phyloP scores from a whole-genome alignment of 2,888 invertebrate species.

The Nomada ferruginata region DNA sequence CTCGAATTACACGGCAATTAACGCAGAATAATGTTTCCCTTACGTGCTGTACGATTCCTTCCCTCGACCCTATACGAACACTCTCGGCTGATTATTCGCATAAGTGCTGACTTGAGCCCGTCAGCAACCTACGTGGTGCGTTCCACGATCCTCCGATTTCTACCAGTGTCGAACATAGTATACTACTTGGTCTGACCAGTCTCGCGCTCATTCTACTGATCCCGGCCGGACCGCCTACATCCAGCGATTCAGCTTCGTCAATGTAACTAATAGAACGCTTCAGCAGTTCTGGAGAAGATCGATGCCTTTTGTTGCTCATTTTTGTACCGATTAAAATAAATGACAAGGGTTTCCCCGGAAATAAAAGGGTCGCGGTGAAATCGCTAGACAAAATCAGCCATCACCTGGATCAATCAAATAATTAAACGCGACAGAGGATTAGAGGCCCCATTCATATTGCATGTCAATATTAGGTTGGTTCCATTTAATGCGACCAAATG shows the following conservation, averaged over 20 bases:
- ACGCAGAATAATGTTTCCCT: constrained; percentile 18
- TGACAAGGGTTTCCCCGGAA: background rate
- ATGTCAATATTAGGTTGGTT: constrained; percentile 57
- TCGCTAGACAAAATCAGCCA: background rate
- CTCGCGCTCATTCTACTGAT: constrained; percentile 27
- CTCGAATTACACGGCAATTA: constrained; percentile 29
- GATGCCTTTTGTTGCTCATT: background rate
- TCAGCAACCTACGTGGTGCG: constrained; percentile 29
- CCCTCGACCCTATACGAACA: background rate
- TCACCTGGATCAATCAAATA: constrained; percentile 38
- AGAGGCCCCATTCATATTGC: constrained; percentile 55
- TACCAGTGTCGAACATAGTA: constrained; percentile 4
- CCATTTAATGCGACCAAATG: constrained; percentile 53
- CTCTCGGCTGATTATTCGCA: constrained; percentile 43
- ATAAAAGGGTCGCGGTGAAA: background rate
- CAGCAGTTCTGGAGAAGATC: background rate
- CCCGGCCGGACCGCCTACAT: background rate
- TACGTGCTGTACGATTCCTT: background rate
- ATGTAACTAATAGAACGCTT: constrained; percentile 9
- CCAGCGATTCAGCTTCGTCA: constrained; percentile 21
- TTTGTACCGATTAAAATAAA: background rate
- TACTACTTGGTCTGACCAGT: constrained; percentile 23
- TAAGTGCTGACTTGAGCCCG: constrained; percentile 47
- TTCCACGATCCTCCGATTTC: constrained; percentile 30
- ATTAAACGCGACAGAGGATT: constrained; percentile 38